A percentile compares a stretch with the other conserved stretches of the same genome.
These are phyloP conservation scores for Cyanoderma ruficeps DNA, from an alignment of 2,113 vertebrate genomes.

Conservation along the genomic window DNA sequence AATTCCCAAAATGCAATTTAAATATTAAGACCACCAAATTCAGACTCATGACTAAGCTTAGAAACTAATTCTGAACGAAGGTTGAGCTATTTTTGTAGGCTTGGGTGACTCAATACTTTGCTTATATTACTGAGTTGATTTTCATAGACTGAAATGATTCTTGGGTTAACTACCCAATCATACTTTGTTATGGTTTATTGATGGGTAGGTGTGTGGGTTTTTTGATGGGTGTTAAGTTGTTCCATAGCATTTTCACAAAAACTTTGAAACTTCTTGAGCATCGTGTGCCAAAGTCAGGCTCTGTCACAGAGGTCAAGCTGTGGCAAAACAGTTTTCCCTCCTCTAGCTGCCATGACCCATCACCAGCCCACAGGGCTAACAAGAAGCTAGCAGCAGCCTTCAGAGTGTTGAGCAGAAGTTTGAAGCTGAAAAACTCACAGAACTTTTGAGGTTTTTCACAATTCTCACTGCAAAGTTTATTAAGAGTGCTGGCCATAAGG, in stretches of 20 bases:
- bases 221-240: background rate
- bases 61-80: background rate
- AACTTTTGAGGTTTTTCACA: background rate
- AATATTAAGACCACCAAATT: background rate
- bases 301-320: background rate
- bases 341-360: background rate
- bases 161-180: background rate
- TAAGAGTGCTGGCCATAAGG: background rate
- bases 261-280: background rate
- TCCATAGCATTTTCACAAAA: background rate
- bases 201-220: background rate
- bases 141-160: background rate
- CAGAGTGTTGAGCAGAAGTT: background rate
- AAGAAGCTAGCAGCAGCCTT: background rate
- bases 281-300: fast-evolving
- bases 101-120: background rate
- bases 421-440: background rate
- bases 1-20: background rate
- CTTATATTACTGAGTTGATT: background rate
- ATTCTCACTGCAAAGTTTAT: background rate
- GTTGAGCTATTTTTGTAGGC: background rate
- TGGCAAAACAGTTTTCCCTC: background rate
- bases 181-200: fast-evolving
- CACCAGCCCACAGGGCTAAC: background rate
- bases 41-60: background rate